Conservation (phyloP, 2,797 vertebrate genomes). For the Pelochelys cantorii region DNA sequence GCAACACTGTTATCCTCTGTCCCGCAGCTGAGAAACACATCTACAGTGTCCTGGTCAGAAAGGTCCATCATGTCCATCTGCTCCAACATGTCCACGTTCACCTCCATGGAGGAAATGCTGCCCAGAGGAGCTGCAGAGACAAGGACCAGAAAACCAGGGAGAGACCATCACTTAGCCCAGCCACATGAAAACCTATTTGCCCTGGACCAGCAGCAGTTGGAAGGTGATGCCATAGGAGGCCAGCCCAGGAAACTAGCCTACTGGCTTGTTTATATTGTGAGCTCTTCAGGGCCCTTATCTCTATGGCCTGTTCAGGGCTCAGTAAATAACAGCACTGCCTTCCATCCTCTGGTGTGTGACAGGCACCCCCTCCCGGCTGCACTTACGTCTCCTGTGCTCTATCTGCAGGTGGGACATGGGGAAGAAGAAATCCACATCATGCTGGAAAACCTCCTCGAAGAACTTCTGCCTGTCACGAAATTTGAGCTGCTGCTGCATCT, state of each 20-base stretch:
- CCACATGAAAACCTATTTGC: background rate
- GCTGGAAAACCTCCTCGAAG: constrained; percentile 94
- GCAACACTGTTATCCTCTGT: constrained; percentile 80
- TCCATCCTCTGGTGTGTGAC: background rate
- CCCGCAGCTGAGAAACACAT: constrained; percentile 91
- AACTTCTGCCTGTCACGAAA: constrained; percentile 90
- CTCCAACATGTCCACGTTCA: constrained; percentile 95
- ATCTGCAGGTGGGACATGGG: constrained; percentile 90
- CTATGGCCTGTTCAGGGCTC: fast-evolving
- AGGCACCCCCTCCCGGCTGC: background rate
- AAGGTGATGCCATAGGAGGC: background rate
- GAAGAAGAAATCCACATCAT: constrained; percentile 90
- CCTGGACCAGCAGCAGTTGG: background rate
- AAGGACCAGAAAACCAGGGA: background rate
- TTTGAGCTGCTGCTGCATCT: constrained; percentile 86
- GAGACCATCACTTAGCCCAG: background rate
- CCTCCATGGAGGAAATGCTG: constrained; percentile 98
- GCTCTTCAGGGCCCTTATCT: background rate
- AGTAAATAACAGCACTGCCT: background rate
- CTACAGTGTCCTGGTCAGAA: constrained; percentile 92
- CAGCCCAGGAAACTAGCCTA: background rate
- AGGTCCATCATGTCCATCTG: constrained; percentile 94
- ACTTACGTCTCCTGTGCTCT: constrained; percentile 90
- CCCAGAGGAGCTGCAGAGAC: constrained; percentile 88
- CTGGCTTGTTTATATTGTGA: background rate